These are phyloP conservation scores for Prosopocoilus inquinatus DNA, from an alignment of 2,888 invertebrate genomes.

Conservation along the genomic window DNA sequence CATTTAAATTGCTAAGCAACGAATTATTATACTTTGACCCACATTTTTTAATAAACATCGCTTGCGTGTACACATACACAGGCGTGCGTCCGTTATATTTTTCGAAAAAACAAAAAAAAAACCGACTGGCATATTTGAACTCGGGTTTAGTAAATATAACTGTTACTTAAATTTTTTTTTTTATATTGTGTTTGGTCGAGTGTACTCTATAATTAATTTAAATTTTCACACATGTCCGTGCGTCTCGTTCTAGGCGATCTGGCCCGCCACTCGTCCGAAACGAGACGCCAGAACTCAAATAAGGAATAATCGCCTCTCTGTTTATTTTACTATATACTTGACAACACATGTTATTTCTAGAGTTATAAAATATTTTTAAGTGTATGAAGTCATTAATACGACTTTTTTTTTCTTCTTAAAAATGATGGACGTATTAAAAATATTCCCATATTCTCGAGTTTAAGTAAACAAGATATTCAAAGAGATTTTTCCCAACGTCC, in stretches of 20 bases:
- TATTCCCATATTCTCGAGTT: conserved; percentile 5
- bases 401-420: conserved; percentile 18
- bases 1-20: too few species aligned
- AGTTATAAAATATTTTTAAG: conserved; percentile 30
- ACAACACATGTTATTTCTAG: conserved; percentile 31
- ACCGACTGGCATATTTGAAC: too few species aligned
- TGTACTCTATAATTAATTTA: conserved; percentile 17
- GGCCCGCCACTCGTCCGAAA: not conserved
- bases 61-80: too few species aligned
- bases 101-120: too few species aligned
- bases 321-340: conserved; percentile 31
- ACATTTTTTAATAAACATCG: too few species aligned
- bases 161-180: conserved; percentile 7
- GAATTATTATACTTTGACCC: too few species aligned
- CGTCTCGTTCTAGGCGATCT: conserved; percentile 3
- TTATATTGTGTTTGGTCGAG: conserved; percentile 15
- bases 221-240: conserved; percentile 13
- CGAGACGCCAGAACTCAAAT: conserved; percentile 1
- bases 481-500: too few species aligned
- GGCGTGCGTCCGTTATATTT: too few species aligned
- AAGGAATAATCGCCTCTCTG: conserved; percentile 19
- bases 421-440: conserved; percentile 1
- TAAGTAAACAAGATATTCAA: not conserved
- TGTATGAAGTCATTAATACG: conserved; percentile 27
- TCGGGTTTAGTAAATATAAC: conserved; percentile 10